Evolutionary conservation across 2,797 vertebrate species (phyloP).

Genomic region (Sebastes matsubarae): DNA sequence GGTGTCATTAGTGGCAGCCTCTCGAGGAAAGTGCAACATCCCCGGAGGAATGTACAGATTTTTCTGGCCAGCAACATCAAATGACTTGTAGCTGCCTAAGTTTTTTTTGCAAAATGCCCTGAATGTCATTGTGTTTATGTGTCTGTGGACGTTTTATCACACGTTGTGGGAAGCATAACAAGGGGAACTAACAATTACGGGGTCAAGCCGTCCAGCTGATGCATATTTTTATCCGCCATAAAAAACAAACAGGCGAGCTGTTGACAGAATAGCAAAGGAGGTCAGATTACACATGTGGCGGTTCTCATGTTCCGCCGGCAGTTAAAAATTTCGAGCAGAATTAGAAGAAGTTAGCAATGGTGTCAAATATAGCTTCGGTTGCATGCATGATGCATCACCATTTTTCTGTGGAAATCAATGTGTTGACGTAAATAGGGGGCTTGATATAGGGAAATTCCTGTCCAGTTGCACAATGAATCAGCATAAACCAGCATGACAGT

Average conservation of each 20-base stretch:
- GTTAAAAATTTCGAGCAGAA: neutral
- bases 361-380: neutral
- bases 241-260: neutral
- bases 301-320: neutral
- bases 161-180: neutral
- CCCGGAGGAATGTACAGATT: neutral
- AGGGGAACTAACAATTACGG: neutral
- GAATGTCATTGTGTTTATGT: neutral
- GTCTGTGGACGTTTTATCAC: neutral
- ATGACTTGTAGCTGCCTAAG: neutral
- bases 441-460: conserved; percentile 78
- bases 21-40: neutral
- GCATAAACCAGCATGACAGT: conserved; percentile 44
- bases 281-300: neutral
- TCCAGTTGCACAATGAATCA: conserved; percentile 79
- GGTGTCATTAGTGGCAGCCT: neutral
- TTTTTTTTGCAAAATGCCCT: neutral
- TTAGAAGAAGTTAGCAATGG: neutral
- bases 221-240: neutral
- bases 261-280: neutral
- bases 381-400: conserved; percentile 24
- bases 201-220: neutral
- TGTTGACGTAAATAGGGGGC: conserved; percentile 50
- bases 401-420: conserved; percentile 57
- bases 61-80: neutral